Base-by-base conservation (phyloP, 2,797 vertebrate genomes). In the Adrianichthys oophorus region DNA sequence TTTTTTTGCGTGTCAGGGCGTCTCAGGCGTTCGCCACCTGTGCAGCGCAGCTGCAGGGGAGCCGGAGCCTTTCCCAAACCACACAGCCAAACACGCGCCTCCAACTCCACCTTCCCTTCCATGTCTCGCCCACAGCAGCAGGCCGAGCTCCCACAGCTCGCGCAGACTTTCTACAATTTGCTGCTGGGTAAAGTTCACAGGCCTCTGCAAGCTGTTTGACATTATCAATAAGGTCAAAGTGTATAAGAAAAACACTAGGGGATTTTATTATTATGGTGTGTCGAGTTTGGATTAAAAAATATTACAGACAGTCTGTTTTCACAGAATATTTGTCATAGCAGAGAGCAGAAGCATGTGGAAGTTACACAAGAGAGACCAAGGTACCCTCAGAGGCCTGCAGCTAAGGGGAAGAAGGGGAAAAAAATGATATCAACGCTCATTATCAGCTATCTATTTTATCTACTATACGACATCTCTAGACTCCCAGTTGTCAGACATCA, bases 201-300 rank as follows among this genome's bases (percentile, higher is more conserved):
- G 82, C 79, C 80, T 89, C 87, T 70, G 78, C 87, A 80, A 89
- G 89, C 88, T 87, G 85, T 84, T 87, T 89, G 87, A 91, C 88
- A 90, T 90, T 90, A 84, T 66, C 86, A 85, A 83, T 84, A 89
- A 90, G 88, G 90, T 90, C 90, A 90, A 83, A 85, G 82, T 83
- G 82, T 77, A 85, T 78, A 82, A 78, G 77, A 80, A 80, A 37
- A 82, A 74, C 83, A 84, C 82, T 72, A 65, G 79, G 85, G 85
- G 82, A 83, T 85, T 73, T 59, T 60, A 74, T 68, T 78, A 75
- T 66, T 80, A 72, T 72, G 76, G 72, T 43, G 68, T 45, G 66
- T 40, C 1, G 45, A 75, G 76, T 17, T 18, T 44, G 43, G 16
- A n/a, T 18, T 19, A 8, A 13, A 18, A n/a, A 65, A 61, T 75